Conservation (phyloP, 2,888 invertebrate genomes). For the Drosophila prostipennis region DNA sequence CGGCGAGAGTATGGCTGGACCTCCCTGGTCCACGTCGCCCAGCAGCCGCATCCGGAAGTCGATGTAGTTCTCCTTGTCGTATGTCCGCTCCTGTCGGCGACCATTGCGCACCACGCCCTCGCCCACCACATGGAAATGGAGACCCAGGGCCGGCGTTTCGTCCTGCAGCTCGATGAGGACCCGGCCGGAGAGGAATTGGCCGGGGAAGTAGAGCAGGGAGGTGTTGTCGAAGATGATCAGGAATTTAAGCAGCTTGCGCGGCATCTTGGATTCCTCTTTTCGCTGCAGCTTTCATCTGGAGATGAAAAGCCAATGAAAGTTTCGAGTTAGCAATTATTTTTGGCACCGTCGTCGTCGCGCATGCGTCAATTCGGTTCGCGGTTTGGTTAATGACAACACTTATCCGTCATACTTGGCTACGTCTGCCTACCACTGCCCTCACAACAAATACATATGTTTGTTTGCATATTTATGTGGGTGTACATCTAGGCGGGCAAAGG, state of each 20-base stretch:
- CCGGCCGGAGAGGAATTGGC: slow-evolving; percentile 95
- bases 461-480: slow-evolving; percentile 37
- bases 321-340: slow-evolving; percentile 20
- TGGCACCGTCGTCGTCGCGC: slow-evolving; percentile 4
- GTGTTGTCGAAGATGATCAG: slow-evolving; percentile 97
- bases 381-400: slow-evolving; percentile 25
- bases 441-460: slow-evolving; percentile 1
- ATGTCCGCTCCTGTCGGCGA: slow-evolving; percentile 91
- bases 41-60: slow-evolving; percentile 96
- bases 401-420: slow-evolving; percentile 33
- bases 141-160: slow-evolving; percentile 95
- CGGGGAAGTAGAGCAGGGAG: slow-evolving; percentile 95
- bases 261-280: slow-evolving; percentile 85
- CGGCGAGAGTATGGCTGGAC: slow-evolving; percentile 92
- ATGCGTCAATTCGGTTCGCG: slow-evolving; percentile 11
- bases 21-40: slow-evolving; percentile 94
- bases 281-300: slow-evolving; percentile 13
- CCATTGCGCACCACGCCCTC: slow-evolving; percentile 95
- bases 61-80: slow-evolving; percentile 97
- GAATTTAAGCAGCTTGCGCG: slow-evolving; percentile 95
- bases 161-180: slow-evolving; percentile 96
- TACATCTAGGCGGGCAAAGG: slow-evolving; percentile 26
- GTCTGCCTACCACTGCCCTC: slow-evolving; percentile 13
- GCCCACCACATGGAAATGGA: slow-evolving; percentile 97
- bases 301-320: slow-evolving; percentile 3